phyloP scores from a whole-genome alignment of 2,113 vertebrate genomes.

The Vimba vimba region DNA sequence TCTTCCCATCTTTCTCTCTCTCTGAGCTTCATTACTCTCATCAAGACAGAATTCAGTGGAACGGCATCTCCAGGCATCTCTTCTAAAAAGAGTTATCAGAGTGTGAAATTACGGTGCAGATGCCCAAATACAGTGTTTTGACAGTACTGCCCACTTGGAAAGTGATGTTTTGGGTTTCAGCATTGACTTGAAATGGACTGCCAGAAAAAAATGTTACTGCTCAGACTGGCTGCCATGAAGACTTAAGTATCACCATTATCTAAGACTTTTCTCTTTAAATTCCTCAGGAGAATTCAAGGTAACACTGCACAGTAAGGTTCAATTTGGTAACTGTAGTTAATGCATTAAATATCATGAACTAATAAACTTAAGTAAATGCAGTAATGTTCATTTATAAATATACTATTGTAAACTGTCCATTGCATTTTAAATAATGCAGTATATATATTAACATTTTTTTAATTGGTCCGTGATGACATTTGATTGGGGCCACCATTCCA shows the following conservation, averaged over 20 bases:
- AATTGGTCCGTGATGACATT: too few relatives aligned
- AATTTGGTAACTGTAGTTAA: neutral
- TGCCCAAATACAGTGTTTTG: conserved; percentile 24
- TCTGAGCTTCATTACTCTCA: conserved; percentile 49
- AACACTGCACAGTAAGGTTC: neutral
- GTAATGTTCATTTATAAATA: neutral
- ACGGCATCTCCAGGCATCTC: conserved; percentile 32
- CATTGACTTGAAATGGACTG: conserved; percentile 5
- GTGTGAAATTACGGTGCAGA: conserved; percentile 34
- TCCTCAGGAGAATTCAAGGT: neutral
- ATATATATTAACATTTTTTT: too few relatives aligned
- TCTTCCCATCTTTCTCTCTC: conserved; percentile 57
- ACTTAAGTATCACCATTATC: neutral
- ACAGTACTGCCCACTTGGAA: neutral
- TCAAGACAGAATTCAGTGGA: conserved; percentile 45
- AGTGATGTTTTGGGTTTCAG: neutral
- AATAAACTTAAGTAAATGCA: neutral
- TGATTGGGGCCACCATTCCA: too few relatives aligned
- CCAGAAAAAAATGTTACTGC: neutral
- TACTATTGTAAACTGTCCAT: neutral
- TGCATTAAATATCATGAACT: neutral
- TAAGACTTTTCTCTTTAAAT: neutral
- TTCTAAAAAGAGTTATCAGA: conserved; percentile 48
- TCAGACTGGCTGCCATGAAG: neutral
- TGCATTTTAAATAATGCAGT: neutral